Evolutionary conservation across 2,113 vertebrate genomes (phyloP), one percentile per base, ranked within the genome.

Genomic region (Vulpes lagopus): DNA sequence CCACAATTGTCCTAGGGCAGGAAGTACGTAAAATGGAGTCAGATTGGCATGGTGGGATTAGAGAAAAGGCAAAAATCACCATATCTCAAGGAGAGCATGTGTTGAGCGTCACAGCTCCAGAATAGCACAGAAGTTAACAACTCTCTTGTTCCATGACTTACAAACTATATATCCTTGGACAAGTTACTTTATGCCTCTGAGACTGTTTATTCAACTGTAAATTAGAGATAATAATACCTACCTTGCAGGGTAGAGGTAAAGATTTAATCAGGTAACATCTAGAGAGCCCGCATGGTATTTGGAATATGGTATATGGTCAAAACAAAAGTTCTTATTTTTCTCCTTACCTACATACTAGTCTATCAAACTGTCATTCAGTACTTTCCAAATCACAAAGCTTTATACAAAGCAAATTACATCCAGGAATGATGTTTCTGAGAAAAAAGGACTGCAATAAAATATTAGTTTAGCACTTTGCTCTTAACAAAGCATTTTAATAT

Each of bases 401-500:
- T 94, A 1, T 81, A 35, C 19, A 84, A 85, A 67, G 79, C 69
- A 59, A 96, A 38, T 5, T 4, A 22, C 35, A 67, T 35, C 14
- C 22, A 76, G 51, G 51, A 80, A 60, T 25, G 35, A 74, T 25
- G 32, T 67, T 32, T 62, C 32, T 57, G 35, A 96, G 22, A 81
- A 69, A 65, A 79, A 19, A 49, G 6, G 27, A 57, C 23, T n/a
- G 5, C 53, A 59, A 23, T 96, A 92, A 60, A 95, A 95, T 3
- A 55, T 85, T 65, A 74, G 69, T 49, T 85, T 69, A 81, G 60
- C 73, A 76, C 57, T 82, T 95, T 78, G 17, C 27, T 57, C 19
- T 81, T 94, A 62, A 76, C n/a, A 78, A 90, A 64, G 53, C 78
- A 8, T 65, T 94, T 90, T 94, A 30, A 59, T 25, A 64, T 65